Base-by-base conservation (phyloP, 2,888 invertebrate genomes). In the Lymantria monacha region DNA sequence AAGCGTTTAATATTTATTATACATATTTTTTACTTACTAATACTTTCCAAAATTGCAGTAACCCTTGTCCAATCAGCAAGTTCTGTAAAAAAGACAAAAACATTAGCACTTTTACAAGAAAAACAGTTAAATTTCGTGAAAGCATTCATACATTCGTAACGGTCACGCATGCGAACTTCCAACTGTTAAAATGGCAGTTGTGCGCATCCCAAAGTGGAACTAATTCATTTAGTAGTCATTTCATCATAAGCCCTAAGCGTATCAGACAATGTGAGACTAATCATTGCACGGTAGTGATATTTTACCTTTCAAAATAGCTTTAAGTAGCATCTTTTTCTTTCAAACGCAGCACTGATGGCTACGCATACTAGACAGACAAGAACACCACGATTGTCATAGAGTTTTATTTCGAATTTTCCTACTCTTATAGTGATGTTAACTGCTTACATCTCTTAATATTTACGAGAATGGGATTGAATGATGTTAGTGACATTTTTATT, bases 101-200 rank as follows among this genome's bases (percentile, higher is more conserved):
- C 12, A 42, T 51, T 44, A 46, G 44, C 33, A 54, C 33, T 46
- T 48, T 11, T 36, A 12, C 11, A 30, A 57, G 63, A 63, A 54
- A 41, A 59, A 57, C 59, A 65, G 66, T 30, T 40, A 38, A 22
- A 42, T 64, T 68, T 69, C 68, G 76, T 75, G 81, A 81, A 81
- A 81, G 81, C 73, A 56, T 52, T 40, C 43, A 55, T 58, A 61
- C 52, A 63, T 72, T 73, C 63, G 69, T 59, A 61, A 73, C 72
- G 69, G 73, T 76, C 73, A 74, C 69, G 76, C 69, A 59, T 70
- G 61, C 59, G 59, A 69, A 53, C 66, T 55, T 59, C 59, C 57
- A 59, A 69, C 70, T 70, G 64, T 70, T 57, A 45, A 57, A 75
- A 66, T 74, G 71, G 55, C 61, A 67, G 67, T 72, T 68, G 64